phyloP scores from a whole-genome alignment of 1,140 invertebrate genomes.

The Pogonomyrmex barbatus region DNA sequence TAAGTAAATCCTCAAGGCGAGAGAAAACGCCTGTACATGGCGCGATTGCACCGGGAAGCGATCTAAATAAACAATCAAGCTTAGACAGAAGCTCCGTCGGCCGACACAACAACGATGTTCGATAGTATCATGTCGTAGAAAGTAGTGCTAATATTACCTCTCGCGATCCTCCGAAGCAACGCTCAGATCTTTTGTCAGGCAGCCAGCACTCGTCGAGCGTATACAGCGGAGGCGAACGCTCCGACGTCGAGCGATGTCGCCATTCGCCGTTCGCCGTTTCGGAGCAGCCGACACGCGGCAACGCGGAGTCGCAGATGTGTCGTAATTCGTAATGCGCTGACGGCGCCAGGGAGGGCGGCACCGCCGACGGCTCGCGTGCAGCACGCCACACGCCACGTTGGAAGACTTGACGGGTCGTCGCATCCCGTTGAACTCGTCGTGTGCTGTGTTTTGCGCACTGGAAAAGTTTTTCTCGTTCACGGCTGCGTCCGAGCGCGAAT shows the following conservation, averaged over 20 bases:
- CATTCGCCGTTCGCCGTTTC: neutral
- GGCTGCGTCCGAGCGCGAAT: conserved; percentile 13
- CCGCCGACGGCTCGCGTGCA: neutral
- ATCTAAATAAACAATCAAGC: neutral
- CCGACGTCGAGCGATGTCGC: neutral
- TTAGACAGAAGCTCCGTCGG: neutral
- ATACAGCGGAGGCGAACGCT: neutral
- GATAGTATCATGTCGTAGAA: neutral
- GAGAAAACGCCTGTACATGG: neutral
- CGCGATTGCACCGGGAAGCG: neutral
- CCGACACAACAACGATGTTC: neutral
- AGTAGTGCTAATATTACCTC: neutral
- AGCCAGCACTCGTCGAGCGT: neutral
- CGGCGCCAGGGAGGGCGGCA: conserved; percentile 62
- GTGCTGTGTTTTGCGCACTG: neutral
- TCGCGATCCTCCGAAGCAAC: neutral
- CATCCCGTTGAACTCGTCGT: conserved; percentile 73
- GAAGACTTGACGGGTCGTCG: conserved; percentile 83
- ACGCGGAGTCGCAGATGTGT: neutral
- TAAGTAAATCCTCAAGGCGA: neutral
- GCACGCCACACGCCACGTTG: conserved; percentile 83
- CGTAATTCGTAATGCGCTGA: neutral
- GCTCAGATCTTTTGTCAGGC: neutral
- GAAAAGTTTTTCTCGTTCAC: conserved; percentile 62
- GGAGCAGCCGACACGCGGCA: neutral